Evolutionary conservation across 2,888 invertebrate genomes (phyloP).

Genomic region (Cryptocephalus primarius): DNA sequence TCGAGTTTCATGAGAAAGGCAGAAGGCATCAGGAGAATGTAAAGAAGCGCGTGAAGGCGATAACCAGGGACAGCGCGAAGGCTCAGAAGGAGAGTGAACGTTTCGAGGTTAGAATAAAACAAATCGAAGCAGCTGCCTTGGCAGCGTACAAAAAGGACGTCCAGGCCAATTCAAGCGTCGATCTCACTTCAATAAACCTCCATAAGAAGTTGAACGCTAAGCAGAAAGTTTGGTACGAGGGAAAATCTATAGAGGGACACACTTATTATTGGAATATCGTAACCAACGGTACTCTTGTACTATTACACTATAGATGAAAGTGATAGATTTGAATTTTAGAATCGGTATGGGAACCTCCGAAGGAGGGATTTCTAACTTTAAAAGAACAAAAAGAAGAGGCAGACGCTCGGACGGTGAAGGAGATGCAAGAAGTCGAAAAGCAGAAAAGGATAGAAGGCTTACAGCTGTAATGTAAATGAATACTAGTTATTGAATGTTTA

Average conservation of each 20-base stretch:
- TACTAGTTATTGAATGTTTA: background rate
- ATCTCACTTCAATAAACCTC: conserved; percentile 45
- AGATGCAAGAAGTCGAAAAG: conserved; percentile 31
- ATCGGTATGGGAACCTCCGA: conserved; percentile 65
- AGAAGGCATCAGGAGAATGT: conserved; percentile 88
- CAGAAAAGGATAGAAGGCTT: conserved; percentile 20
- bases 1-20: conserved; percentile 90
- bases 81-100: conserved; percentile 68
- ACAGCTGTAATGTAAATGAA: background rate
- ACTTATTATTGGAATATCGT: conserved; percentile 80
- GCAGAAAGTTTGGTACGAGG: conserved; percentile 64
- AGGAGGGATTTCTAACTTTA: conserved; percentile 58
- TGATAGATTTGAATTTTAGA: conserved; percentile 38
- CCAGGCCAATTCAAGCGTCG: conserved; percentile 46
- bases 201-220: conserved; percentile 27
- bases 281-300: conserved; percentile 53
- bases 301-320: too few relatives aligned
- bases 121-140: conserved; percentile 87
- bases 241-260: conserved; percentile 61
- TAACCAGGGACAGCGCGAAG: conserved; percentile 72
- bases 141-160: conserved; percentile 81
- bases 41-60: conserved; percentile 70
- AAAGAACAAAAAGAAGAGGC: conserved; percentile 50
- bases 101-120: conserved; percentile 66
- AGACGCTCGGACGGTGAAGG: conserved; percentile 39